Percentiles rank a stretch among this genome's conserved stretches.
Conservation (phyloP, 92 coral and sea anemone species). For the Epizoanthus ramosus region DNA sequence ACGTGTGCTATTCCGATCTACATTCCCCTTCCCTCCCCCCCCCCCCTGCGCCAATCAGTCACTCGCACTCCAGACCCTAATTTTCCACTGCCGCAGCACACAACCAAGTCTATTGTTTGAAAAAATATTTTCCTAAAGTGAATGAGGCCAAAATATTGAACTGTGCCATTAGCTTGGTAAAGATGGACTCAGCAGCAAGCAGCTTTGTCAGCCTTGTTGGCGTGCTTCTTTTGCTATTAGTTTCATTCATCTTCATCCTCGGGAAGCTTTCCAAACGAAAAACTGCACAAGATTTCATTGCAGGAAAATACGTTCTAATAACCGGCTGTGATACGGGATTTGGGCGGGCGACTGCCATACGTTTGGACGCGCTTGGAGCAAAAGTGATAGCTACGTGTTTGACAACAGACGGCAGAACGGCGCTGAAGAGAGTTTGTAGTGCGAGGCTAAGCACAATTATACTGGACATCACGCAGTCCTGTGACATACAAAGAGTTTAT, state of each 20-base stretch:
- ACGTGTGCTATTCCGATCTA: no score
- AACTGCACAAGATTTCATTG: neutral
- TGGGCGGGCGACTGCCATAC: conserved; percentile 50
- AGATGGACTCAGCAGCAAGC: conserved; percentile 4
- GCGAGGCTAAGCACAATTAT: conserved; percentile 22
- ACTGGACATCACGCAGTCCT: conserved; percentile 52
- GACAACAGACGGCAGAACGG: conserved; percentile 36
- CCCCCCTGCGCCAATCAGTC: no score
- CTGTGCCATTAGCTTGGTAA: neutral
- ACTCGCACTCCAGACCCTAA: no score
- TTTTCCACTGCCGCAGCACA: no score
- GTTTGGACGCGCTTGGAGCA: conserved; percentile 51
- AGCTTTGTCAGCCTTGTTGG: neutral
- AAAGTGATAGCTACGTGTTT: conserved; percentile 59
- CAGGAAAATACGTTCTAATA: conserved; percentile 33
- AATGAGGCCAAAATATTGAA: no score
- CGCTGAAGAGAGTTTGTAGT: conserved; percentile 46
- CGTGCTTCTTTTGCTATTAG: neutral
- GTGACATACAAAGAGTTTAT: conserved; percentile 46
- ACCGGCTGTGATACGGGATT: conserved; percentile 69
- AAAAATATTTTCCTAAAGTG: no score
- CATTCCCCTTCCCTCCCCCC: no score
- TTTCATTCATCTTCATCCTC: neutral
- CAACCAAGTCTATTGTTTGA: no score
- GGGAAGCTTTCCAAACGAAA: neutral